Evolutionary conservation across 64 coral and sea anemone genomes (phyloP).

Genomic region (Exaiptasia diaphana): DNA sequence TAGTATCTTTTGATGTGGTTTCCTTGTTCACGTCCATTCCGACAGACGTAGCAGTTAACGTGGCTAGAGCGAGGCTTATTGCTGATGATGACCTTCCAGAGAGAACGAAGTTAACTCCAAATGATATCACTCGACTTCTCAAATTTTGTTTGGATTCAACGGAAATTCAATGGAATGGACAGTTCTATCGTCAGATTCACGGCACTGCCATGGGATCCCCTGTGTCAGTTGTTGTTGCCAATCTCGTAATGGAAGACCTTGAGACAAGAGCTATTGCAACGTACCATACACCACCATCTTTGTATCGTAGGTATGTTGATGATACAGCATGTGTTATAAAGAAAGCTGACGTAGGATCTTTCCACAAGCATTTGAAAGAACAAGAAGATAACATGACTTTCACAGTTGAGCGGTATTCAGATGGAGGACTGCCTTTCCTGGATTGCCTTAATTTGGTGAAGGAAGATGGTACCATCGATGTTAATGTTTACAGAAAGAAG

Average conservation of each 20-base stretch:
- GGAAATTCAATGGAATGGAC: background rate
- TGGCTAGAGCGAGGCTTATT: background rate
- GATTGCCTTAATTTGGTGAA: too few relatives aligned
- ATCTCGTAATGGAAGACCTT: constrained; percentile 44
- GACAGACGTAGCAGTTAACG: background rate
- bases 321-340: background rate
- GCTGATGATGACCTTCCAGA: background rate
- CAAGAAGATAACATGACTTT: background rate
- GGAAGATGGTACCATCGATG: too few relatives aligned
- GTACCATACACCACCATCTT: background rate
- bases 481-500: too few relatives aligned
- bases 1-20: constrained; percentile 37
- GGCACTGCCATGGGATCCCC: constrained; percentile 52
- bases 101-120: background rate
- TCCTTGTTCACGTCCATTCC: constrained; percentile 26
- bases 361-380: background rate
- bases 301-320: background rate
- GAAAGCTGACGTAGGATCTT: background rate
- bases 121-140: background rate
- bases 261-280: constrained; percentile 16
- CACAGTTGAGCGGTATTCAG: too few relatives aligned
- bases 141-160: background rate
- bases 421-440: too few relatives aligned
- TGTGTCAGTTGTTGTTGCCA: constrained; percentile 46
- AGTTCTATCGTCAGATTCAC: constrained; percentile 42